phyloP scores from a whole-genome alignment of 2,113 vertebrate genomes.

The Notothenia rossii region DNA sequence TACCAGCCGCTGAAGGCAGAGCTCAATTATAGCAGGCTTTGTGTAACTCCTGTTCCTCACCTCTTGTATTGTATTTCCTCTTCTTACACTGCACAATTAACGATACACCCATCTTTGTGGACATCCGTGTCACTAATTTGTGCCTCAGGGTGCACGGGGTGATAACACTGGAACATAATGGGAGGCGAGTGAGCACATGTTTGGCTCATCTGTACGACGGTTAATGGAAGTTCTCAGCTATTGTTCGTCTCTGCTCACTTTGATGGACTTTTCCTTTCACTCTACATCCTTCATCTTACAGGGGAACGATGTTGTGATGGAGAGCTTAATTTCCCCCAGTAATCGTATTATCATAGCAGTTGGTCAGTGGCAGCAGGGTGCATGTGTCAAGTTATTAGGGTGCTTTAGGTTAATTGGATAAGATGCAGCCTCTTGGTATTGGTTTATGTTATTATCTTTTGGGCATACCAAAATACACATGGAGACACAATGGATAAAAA shows the following conservation, averaged over 20 bases:
- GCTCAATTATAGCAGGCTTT: constrained; percentile 57
- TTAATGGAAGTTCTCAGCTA: constrained; percentile 43
- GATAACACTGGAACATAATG: constrained; percentile 66
- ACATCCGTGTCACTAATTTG: constrained; percentile 51
- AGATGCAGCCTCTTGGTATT: constrained; percentile 7
- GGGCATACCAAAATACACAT: neutral
- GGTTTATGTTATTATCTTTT: constrained; percentile 1
- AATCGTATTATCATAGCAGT: constrained; percentile 41
- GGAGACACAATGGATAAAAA: neutral
- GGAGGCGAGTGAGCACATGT: constrained; percentile 13
- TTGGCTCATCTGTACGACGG: constrained; percentile 47
- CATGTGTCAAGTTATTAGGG: constrained; percentile 29
- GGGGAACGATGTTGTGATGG: constrained; percentile 36
- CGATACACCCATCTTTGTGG: constrained; percentile 47
- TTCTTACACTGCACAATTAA: constrained; percentile 28
- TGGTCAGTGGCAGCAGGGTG: constrained; percentile 35
- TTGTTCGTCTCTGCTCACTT: constrained; percentile 37
- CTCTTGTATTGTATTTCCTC: constrained; percentile 47
- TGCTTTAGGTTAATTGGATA: constrained; percentile 25
- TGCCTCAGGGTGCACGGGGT: constrained; percentile 35
- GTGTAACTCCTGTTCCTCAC: constrained; percentile 36
- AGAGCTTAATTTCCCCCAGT: constrained; percentile 28
- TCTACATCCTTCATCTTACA: constrained; percentile 17
- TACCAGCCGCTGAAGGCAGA: constrained; percentile 33
- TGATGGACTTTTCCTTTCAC: constrained; percentile 43